A percentile compares a stretch with the other conserved stretches of the same genome.
These are phyloP conservation scores for Chaetodon trifasciatus DNA, from an alignment of 2,797 vertebrate species.

Conservation along the genomic window DNA sequence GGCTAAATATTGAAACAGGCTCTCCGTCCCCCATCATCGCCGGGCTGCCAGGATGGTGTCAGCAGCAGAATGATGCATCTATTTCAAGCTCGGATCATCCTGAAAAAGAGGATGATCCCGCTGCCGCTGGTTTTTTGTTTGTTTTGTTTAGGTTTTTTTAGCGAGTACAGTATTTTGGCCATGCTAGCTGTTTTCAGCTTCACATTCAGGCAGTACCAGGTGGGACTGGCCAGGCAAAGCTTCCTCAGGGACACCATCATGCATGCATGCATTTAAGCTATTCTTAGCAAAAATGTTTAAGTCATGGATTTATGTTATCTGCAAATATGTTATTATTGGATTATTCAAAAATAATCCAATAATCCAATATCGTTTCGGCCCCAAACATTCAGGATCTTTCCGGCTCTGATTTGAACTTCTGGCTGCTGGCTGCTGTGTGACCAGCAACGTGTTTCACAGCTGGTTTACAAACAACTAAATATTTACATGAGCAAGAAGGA, in stretches of 20 bases:
- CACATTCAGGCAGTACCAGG: no score
- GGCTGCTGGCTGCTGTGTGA: not conserved
- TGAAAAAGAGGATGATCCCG: constrained; percentile 1
- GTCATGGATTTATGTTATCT: no score
- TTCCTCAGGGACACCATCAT: not conserved
- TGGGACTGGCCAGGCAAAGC: not conserved
- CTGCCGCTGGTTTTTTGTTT: not conserved
- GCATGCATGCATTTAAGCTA: not conserved
- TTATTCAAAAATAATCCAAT: no score
- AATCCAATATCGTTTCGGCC: not conserved
- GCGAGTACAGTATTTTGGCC: not conserved
- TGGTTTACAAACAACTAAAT: not conserved
- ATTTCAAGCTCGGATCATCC: constrained; percentile 27
- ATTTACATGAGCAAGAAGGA: no score
- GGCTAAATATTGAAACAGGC: constrained; percentile 47
- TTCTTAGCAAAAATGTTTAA: no score
- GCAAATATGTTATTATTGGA: no score
- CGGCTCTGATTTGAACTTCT: not conserved
- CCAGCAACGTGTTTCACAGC: not conserved
- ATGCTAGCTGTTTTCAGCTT: not conserved
- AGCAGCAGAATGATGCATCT: constrained; percentile 15
- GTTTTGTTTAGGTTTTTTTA: not conserved
- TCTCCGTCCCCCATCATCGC: not conserved
- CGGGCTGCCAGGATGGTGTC: constrained; percentile 19
- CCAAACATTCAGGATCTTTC: not conserved